Evolutionary conservation across 2,888 invertebrate genomes (phyloP).

Genomic region (Oconnorella tubifera): DNA sequence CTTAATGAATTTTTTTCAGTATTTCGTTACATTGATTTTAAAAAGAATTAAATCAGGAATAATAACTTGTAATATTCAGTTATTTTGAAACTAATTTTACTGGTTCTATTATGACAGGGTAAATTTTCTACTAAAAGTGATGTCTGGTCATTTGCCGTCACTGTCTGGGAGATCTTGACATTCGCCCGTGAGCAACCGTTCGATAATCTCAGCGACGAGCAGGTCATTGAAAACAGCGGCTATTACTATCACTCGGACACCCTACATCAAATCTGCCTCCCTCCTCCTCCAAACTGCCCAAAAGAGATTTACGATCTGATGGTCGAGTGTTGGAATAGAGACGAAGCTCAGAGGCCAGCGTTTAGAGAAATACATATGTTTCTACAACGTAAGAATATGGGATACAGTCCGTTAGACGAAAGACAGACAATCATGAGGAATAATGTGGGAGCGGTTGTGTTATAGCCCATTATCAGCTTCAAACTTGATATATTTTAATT

Average conservation of each 20-base stretch:
- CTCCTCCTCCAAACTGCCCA: conserved; percentile 74
- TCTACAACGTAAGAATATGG: conserved; percentile 62
- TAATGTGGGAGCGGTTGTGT: too few relatives aligned
- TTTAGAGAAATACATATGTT: conserved; percentile 85
- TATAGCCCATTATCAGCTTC: too few relatives aligned
- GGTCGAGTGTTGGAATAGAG: conserved; percentile 85
- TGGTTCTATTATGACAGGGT: conserved; percentile 68
- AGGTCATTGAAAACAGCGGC: conserved; percentile 77
- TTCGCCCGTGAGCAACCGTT: conserved; percentile 75
- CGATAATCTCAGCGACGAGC: conserved; percentile 70
- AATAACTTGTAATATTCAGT: too few relatives aligned
- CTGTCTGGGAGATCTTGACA: conserved; percentile 79
- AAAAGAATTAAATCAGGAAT: too few relatives aligned
- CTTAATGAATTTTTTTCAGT: too few relatives aligned
- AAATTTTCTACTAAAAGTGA: conserved; percentile 82
- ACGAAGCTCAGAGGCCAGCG: conserved; percentile 74
- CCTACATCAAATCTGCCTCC: conserved; percentile 58
- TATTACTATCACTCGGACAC: conserved; percentile 69
- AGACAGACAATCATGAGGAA: too few relatives aligned
- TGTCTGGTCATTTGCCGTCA: conserved; percentile 86
- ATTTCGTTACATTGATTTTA: too few relatives aligned
- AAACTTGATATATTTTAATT: too few relatives aligned
- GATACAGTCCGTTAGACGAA: conserved; percentile 55
- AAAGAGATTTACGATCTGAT: conserved; percentile 85
- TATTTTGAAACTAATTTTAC: too few relatives aligned